Evolutionary conservation across 64 coral and sea anemone species (phyloP).

Genomic region (Orbicella faveolata): DNA sequence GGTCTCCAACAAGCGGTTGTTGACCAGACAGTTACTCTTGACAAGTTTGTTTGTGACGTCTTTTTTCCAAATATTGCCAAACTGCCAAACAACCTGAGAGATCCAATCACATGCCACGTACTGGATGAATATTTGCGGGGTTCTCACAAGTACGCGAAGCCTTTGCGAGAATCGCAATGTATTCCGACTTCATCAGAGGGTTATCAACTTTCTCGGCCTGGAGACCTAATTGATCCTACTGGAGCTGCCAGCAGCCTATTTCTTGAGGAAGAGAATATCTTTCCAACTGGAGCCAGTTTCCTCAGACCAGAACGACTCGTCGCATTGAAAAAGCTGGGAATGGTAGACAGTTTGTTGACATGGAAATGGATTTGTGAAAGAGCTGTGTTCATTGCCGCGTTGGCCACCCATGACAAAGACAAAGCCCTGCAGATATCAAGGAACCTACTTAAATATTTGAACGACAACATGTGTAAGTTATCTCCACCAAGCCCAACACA

Average conservation of each 20-base stretch:
- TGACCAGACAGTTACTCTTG: slow-evolving; percentile 71
- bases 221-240: slow-evolving; percentile 71
- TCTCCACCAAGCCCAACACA: slow-evolving; percentile 50
- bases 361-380: slow-evolving; percentile 90
- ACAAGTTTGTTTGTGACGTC: slow-evolving; percentile 71
- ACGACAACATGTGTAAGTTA: slow-evolving; percentile 60
- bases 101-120: slow-evolving; percentile 74
- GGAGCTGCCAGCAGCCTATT: slow-evolving; percentile 70
- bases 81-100: slow-evolving; percentile 48
- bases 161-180: slow-evolving; percentile 49
- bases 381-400: slow-evolving; percentile 50
- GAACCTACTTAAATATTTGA: slow-evolving; percentile 78
- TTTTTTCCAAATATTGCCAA: slow-evolving; percentile 73
- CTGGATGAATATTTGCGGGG: slow-evolving; percentile 75
- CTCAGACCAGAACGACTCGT: slow-evolving; percentile 67
- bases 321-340: slow-evolving; percentile 82
- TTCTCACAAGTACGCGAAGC: slow-evolving; percentile 30
- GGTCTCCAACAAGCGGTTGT: slow-evolving; percentile 33
- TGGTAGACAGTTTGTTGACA: slow-evolving; percentile 72
- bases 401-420: slow-evolving; percentile 44
- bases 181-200: slow-evolving; percentile 80
- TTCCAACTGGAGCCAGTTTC: slow-evolving; percentile 74
- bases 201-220: slow-evolving; percentile 53
- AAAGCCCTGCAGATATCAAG: slow-evolving; percentile 63
- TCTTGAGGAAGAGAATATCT: slow-evolving; percentile 72